A percentile compares a stretch with the other conserved stretches of the same genome.
Conservation (phyloP, 2,797 vertebrate species). For the Ceryle rudis region DNA sequence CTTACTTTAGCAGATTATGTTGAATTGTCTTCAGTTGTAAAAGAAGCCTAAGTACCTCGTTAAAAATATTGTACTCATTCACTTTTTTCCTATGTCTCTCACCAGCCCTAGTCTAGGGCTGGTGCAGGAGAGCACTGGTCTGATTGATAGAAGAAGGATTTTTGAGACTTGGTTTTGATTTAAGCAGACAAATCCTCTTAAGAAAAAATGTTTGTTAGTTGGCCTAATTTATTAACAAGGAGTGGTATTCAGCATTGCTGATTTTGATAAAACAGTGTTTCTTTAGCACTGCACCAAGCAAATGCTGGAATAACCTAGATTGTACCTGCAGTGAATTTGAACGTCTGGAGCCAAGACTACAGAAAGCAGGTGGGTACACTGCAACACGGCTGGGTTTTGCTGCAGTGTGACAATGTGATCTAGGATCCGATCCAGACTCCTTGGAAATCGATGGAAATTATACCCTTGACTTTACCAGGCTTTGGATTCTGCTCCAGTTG, state of each 20-base stretch:
- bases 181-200: slow-evolving; percentile 44
- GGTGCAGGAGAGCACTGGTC: neutral
- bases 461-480: slow-evolving; percentile 54
- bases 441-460: slow-evolving; percentile 57
- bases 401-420: slow-evolving; percentile 62
- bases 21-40: neutral
- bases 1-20: neutral
- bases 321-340: neutral
- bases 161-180: slow-evolving; percentile 20
- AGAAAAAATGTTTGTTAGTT: slow-evolving; percentile 43
- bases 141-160: slow-evolving; percentile 2
- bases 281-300: neutral
- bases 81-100: neutral
- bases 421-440: slow-evolving; percentile 41
- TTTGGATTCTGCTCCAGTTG: neutral
- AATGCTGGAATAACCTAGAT: neutral
- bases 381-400: slow-evolving; percentile 48
- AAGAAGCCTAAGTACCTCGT: neutral
- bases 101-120: neutral
- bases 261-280: neutral
- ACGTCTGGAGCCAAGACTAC: neutral
- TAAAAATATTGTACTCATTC: neutral
- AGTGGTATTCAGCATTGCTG: neutral
- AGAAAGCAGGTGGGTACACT: slow-evolving; percentile 8
- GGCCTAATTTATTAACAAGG: neutral